Conservation (phyloP, 2,888 invertebrate species). For the Epiblema foenella region DNA sequence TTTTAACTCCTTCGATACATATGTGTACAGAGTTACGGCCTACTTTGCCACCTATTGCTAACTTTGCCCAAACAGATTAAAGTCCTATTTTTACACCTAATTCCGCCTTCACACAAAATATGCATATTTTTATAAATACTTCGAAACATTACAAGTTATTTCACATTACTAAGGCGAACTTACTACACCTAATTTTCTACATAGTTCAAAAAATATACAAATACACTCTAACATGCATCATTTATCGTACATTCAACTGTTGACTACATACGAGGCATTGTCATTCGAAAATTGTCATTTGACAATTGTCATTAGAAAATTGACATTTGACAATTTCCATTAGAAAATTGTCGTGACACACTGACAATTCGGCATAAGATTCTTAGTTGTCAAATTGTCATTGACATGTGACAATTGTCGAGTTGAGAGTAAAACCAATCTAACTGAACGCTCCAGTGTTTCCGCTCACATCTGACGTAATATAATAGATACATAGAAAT, state of each 20-base stretch:
- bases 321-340: no score
- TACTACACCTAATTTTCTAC: constrained; percentile 24
- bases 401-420: no score
- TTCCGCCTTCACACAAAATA: constrained; percentile 17
- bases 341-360: no score
- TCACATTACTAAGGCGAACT: constrained; percentile 30
- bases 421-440: no score
- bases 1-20: background rate
- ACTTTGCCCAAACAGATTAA: constrained; percentile 4
- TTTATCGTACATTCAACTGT: constrained; percentile 4
- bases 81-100: constrained; percentile 6
- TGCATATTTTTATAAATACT: constrained; percentile 22
- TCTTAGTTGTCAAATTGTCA: no score
- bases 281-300: no score
- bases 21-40: background rate
- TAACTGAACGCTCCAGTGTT: no score
- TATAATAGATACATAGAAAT: no score
- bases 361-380: no score
- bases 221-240: constrained; percentile 40
- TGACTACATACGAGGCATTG: no score
- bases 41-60: background rate
- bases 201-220: constrained; percentile 46
- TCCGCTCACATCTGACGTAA: no score
- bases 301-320: no score
- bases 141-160: constrained; percentile 18